Base-by-base conservation (phyloP, 1,140 invertebrate genomes). In the Amyelois transitella region DNA sequence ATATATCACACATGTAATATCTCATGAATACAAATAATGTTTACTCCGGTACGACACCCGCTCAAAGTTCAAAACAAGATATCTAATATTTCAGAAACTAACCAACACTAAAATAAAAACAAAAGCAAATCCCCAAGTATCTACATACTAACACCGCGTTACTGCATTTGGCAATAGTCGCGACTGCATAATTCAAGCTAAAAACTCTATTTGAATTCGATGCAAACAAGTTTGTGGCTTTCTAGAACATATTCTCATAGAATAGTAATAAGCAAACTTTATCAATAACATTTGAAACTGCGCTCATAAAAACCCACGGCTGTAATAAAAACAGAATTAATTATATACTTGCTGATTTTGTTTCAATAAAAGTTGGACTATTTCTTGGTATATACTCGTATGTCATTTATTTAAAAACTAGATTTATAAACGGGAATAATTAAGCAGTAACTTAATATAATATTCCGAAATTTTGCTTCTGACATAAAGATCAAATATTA, bases 241-340 rank as follows among this genome's bases (percentile, higher is more conserved):
- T 63, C 54, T 69, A 62, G 69, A 83, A 65, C 75, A 76, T 76
- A 72, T 76, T 77, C 76, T 72, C 77, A 77, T 82, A 76, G 78
- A 81, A 77, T 75, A 59, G 55, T 77, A 75, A 81, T 75, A 76
- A 64, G 64, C 69, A 51, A 85, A 85, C 77, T 81, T 82, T 75
- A 60, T 56, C 78, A 66, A 82, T 81, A 78, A 75, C 62, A 74
- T 72, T 54, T 56, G 58, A 72, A 75, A 77, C 68, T 77, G 69
- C 43, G 44, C 43, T 43, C 53, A 69, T 67, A 71, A 75, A 77
- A 65, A 64, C 57, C 48, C 62, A 66, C 64, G 58, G 50, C 55
- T 65, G 66, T 55, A 64, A 70, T 72, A 65, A 72, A 69, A 67
- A 61, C 44, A 19, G 54, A 62, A 64, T 69, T 72, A 66, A 67